Percentiles rank a stretch among this genome's conserved stretches.
Conservation (phyloP, 2,797 vertebrate genomes). For the Brachymystax lenok region DNA sequence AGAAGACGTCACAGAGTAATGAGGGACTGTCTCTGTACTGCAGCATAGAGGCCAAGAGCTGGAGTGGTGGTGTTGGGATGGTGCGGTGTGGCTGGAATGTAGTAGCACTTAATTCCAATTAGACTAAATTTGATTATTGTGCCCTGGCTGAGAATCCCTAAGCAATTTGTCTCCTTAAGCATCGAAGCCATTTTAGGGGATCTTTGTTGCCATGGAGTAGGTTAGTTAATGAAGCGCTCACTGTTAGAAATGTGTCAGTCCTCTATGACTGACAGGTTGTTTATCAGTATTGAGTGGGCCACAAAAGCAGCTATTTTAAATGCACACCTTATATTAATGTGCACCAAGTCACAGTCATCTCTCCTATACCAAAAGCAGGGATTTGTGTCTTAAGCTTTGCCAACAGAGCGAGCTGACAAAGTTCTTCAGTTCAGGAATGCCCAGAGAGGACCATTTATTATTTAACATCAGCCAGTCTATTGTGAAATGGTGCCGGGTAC, state of each 20-base stretch:
- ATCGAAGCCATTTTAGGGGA: constrained; percentile 18
- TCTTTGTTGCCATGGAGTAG: constrained; percentile 13
- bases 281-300: constrained; percentile 6
- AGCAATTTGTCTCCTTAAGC: constrained; percentile 34
- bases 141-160: constrained; percentile 23
- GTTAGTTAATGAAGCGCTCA: constrained; percentile 21
- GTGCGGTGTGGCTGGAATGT: constrained; percentile 26
- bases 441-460: not conserved
- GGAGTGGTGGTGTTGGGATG: not conserved
- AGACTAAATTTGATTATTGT: constrained; percentile 23
- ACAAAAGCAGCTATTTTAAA: too few species aligned
- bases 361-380: not conserved
- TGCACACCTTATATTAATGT: not conserved
- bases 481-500: not conserved
- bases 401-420: not conserved
- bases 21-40: not conserved
- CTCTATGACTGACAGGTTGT: constrained; percentile 26
- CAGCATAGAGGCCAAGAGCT: not conserved
- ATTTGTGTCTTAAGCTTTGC: not conserved
- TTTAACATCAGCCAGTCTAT: not conserved
- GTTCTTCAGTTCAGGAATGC: not conserved
- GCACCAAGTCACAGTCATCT: not conserved
- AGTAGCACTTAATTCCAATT: constrained; percentile 32
- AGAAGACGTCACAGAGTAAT: not conserved
- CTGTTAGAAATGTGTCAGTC: constrained; percentile 2